Percentiles rank a stretch among this genome's conserved stretches.
phyloP scores from a whole-genome alignment of 2,797 vertebrate genomes.

The Mastacembelus armatus region DNA sequence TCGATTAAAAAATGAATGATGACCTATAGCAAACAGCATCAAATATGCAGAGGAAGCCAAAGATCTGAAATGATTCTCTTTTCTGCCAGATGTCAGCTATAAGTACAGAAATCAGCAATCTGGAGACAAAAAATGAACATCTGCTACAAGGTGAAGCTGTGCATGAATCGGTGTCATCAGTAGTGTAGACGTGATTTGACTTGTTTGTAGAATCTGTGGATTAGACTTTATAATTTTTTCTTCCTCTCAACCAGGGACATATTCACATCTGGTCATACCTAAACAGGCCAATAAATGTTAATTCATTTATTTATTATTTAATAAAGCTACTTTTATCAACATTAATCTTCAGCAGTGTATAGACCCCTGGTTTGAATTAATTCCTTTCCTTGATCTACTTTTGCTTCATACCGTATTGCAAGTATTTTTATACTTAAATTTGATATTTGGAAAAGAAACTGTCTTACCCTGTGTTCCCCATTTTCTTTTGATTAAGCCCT shows the following conservation, averaged over 20 bases:
- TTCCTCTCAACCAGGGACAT: constrained; percentile 16
- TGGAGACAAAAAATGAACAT: constrained; percentile 68
- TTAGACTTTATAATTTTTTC: not conserved
- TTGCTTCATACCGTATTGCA: not conserved
- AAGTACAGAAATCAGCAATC: constrained; percentile 58
- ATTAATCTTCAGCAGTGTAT: not conserved
- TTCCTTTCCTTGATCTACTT: not conserved
- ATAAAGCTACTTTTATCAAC: not conserved
- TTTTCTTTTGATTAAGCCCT: constrained; percentile 57
- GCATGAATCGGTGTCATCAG: constrained; percentile 29
- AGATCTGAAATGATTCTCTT: constrained; percentile 42
- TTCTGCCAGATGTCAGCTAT: constrained; percentile 75
- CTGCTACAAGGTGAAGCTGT: constrained; percentile 76
- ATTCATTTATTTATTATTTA: not conserved
- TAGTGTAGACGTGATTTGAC: constrained; percentile 34
- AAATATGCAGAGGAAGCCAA: not conserved
- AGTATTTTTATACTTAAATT: not conserved
- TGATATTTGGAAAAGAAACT: not conserved
- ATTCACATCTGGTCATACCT: constrained; percentile 13
- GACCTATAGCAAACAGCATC: too few relatives aligned
- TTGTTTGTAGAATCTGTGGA: constrained; percentile 15
- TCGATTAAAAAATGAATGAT: too few relatives aligned
- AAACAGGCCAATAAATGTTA: not conserved
- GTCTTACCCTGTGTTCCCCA: not conserved
- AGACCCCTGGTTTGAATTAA: not conserved